Evolutionary conservation across 2,113 vertebrate species (phyloP), one percentile per base, ranked within the genome.

Genomic region (Rana temporaria): DNA sequence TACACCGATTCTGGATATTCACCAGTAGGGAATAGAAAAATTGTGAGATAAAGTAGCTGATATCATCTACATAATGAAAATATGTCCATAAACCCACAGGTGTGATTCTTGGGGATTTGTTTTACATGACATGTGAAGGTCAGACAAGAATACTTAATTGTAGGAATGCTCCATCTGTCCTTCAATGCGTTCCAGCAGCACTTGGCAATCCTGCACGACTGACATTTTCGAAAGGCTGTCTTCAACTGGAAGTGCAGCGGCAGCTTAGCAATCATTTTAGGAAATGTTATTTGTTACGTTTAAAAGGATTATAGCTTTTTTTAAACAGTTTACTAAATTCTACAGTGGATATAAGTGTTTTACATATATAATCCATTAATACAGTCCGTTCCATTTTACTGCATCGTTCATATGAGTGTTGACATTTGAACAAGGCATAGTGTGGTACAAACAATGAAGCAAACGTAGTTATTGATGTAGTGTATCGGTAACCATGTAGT

Each of bases 101-200:
- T 22, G 24, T 60, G 30, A 34, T 60, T 60, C 53, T 30, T 34
- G 55, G 56, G 56, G 4, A 57, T 73, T 59, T 38, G 71, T 19
- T 38, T 74, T 74, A 59, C 26, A 22, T 34, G 18, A 19, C n/a
- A 56, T 59, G 52, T 72, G 71, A 38, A 62, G 56, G 72, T 73
- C 17, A 57, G 52, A 32, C 53, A 18, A 26, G 53, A 73, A 56
- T 53, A 55, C 20, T 42, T 70, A 70, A 30, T 52, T 8, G 11
- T 59, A 62, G 22, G 26, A 74, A 32, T 30, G 19, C 0, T 60
- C 55, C 56, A 75, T 75, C 72, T 60, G 32, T 60, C 42, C 19
- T 42, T 38, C 60, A 14, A 32, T 73, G 32, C 8, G 30, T 74
- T 74, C 26, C 71, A 73, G 70, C 30, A 30, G 38, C 30, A 22